These are phyloP conservation scores for Dryococelus australis DNA, from an alignment of 2,888 invertebrate genomes.

Conservation along the genomic window DNA sequence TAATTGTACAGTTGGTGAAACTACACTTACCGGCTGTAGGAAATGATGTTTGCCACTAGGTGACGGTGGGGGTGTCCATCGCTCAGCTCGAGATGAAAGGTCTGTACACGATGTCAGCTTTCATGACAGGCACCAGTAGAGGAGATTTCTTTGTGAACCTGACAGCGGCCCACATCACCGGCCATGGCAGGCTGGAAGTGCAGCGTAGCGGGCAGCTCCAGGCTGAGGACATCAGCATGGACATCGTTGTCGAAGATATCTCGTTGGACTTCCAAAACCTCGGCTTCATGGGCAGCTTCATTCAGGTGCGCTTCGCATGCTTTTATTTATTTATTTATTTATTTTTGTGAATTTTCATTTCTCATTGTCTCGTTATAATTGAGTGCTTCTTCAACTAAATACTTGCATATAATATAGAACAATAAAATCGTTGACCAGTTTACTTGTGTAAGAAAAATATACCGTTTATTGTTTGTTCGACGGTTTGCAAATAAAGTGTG, in stretches of 20 bases:
- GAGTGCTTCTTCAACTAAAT: no score
- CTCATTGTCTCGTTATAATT: no score
- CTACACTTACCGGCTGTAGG: no score
- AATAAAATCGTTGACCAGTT: no score
- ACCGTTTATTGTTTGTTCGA: no score
- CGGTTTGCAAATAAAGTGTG: no score
- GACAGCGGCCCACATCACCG: constrained; percentile 72
- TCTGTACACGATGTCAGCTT: constrained; percentile 76
- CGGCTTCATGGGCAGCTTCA: constrained; percentile 74
- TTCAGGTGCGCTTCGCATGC: constrained; percentile 54
- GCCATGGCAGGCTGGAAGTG: constrained; percentile 74
- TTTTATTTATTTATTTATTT: no score
- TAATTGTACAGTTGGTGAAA: no score
- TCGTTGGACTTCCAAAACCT: constrained; percentile 84
- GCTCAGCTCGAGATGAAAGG: constrained; percentile 76
- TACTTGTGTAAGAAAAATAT: no score
- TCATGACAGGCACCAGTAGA: constrained; percentile 68
- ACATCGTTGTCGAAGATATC: constrained; percentile 77
- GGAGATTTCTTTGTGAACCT: constrained; percentile 81
- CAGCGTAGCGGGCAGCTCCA: constrained; percentile 77
- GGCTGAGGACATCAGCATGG: constrained; percentile 80
- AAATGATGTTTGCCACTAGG: constrained; percentile 60
- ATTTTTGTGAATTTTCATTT: no score
- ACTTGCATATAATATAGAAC: no score
- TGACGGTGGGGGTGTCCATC: constrained; percentile 74